These are phyloP conservation scores for Antheraea pernyi DNA, from an alignment of 1,140 invertebrate genomes.

Conservation along the genomic window DNA sequence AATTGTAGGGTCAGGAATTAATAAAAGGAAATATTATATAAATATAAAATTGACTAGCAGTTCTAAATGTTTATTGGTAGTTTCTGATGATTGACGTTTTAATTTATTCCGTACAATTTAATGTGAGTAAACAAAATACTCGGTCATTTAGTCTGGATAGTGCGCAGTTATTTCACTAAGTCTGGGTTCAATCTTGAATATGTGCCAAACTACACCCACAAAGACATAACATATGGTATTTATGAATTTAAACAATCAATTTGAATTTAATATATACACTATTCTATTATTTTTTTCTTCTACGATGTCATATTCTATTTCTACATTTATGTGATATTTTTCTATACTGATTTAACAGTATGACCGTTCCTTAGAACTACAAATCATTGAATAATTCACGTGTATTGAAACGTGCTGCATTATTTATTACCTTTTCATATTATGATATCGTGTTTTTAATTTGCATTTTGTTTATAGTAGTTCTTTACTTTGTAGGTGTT, in stretches of 20 bases:
- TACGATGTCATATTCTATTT: no score
- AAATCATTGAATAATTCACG: neutral
- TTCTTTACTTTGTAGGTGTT: neutral
- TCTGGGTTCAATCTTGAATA: slow-evolving; percentile 7
- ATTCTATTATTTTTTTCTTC: no score
- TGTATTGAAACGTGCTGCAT: neutral
- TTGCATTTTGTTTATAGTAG: neutral
- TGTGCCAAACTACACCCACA: slow-evolving; percentile 7
- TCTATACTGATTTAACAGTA: neutral
- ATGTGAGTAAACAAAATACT: slow-evolving; percentile 7
- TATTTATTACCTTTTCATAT: neutral
- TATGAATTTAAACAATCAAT: slow-evolving; percentile 3
- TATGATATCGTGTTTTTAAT: neutral
- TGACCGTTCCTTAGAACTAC: neutral
- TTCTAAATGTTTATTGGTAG: neutral
- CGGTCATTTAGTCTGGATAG: neutral
- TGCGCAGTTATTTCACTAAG: slow-evolving; percentile 7
- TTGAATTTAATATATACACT: neutral
- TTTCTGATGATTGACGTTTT: neutral
- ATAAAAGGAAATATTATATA: neutral
- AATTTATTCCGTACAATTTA: neutral
- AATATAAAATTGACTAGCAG: neutral
- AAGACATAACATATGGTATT: slow-evolving; percentile 7
- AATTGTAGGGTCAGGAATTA: neutral
- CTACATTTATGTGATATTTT: no score